Evolutionary conservation across 92 coral and sea anemone genomes (phyloP), one percentile per base, ranked within the genome.

Genomic region (Palythoa grandiflora): DNA sequence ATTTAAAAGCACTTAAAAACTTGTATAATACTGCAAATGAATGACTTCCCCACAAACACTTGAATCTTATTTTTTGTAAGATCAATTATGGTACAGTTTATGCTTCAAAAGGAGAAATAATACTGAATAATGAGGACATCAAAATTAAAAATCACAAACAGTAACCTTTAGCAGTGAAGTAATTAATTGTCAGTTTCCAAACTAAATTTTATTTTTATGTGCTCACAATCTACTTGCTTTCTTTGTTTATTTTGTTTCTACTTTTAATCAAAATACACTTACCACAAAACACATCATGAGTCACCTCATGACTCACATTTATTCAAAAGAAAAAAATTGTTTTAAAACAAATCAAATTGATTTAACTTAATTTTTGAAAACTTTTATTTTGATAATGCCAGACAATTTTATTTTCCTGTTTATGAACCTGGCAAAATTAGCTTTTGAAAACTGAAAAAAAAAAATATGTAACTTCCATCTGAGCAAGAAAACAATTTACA

Each of bases 1-100:
- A 81, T 66, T 48, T 65, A 40, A n/a, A 71, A 21, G 50, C 75
- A 20, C 86, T 65, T 63, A 16, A 47, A 80, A 81, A n/a, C n/a
- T 1, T n/a, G 39, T 61, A 9, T 60, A 37, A 9, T 40, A 20
- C 39, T n/a, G 1, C 39, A 15, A 15, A 40, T 63, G 9, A 38
- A 80, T 61, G 47, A 50, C 12, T 28, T 21, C 75, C 40, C 11
- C 40, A 17, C 65, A 47, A 44, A 80, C n/a, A 19, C 39, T 52
- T 52, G 48, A 68, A 65, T 47, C 47, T 47, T 37, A 47, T 19
- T 12, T 60, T 17, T 60, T 61, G 17, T 6, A n/a, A 40, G 36
- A 59, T 37, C 50, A 4, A 2, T n/a, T 9, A 20, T 77, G 28
- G 10, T 70, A 44, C 21, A 52, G 15, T 48, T 44, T 8, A 53